A percentile compares a stretch with the other conserved stretches of the same genome.
These are phyloP conservation scores for Calliphora vicina DNA, from an alignment of 1,140 invertebrate genomes.

Conservation along the genomic window DNA sequence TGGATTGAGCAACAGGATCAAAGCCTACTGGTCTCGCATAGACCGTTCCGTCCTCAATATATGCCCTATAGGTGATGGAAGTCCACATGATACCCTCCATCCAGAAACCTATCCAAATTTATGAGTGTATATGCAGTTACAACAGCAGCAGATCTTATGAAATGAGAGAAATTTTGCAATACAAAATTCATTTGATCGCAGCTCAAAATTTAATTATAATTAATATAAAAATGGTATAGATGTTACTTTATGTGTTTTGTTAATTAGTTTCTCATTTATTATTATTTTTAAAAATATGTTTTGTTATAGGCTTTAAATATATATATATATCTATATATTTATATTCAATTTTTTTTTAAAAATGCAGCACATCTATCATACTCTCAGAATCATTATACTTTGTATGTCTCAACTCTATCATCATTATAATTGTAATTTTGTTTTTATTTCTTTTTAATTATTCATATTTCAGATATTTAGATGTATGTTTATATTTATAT, in stretches of 20 bases:
- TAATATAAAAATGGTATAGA: too few relatives aligned
- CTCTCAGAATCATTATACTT: neutral
- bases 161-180: too few relatives aligned
- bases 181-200: too few relatives aligned
- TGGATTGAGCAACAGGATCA: too few relatives aligned
- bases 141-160: too few relatives aligned
- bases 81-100: too few relatives aligned
- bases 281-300: slow-evolving; percentile 11
- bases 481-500: neutral
- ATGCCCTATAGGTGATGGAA: too few relatives aligned
- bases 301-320: slow-evolving; percentile 15
- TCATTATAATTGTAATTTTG: neutral
- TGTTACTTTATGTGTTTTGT: neutral
- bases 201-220: too few relatives aligned
- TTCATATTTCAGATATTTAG: neutral
- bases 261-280: slow-evolving; percentile 13
- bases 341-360: slow-evolving; percentile 9
- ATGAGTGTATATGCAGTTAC: too few relatives aligned
- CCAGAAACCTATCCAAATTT: too few relatives aligned
- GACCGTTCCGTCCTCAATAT: too few relatives aligned
- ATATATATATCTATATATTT: neutral
- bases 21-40: too few relatives aligned
- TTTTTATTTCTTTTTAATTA: slow-evolving; percentile 4
- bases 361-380: slow-evolving; percentile 6
- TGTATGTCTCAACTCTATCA: neutral